Evolutionary conservation across 2,797 vertebrate genomes (phyloP).

Genomic region (Siniperca scherzeri): DNA sequence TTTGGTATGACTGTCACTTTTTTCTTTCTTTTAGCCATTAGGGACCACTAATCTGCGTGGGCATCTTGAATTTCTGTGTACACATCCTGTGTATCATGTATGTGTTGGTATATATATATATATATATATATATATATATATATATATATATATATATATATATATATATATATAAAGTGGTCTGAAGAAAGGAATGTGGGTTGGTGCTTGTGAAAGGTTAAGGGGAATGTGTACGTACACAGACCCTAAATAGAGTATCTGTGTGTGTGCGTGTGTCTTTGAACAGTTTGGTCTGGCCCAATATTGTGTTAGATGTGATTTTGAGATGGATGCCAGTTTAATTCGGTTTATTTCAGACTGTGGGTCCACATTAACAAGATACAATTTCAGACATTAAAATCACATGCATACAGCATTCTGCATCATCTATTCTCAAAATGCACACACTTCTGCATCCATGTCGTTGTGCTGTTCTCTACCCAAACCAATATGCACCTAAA

Average conservation of each 20-base stretch:
- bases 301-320: constrained; percentile 23
- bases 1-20: background rate
- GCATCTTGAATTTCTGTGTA: constrained; percentile 30
- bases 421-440: background rate
- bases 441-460: background rate
- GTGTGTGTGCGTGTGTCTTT: constrained; percentile 34
- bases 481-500: background rate
- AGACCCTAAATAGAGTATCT: background rate
- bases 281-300: constrained; percentile 30
- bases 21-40: background rate
- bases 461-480: background rate
- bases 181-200: constrained; percentile 42
- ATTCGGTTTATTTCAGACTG: background rate
- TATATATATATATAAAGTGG: constrained; percentile 17
- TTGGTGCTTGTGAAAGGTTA: constrained; percentile 16
- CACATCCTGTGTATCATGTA: constrained; percentile 31
- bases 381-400: background rate
- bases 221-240: constrained; percentile 33
- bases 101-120: constrained; percentile 16
- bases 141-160: no score
- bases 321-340: constrained; percentile 18
- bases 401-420: background rate
- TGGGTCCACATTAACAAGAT: background rate
- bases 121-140: no score
- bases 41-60: constrained; percentile 18